These are phyloP conservation scores for Diceros bicornis DNA, from an alignment of 2,797 vertebrate genomes.

Conservation along the genomic window DNA sequence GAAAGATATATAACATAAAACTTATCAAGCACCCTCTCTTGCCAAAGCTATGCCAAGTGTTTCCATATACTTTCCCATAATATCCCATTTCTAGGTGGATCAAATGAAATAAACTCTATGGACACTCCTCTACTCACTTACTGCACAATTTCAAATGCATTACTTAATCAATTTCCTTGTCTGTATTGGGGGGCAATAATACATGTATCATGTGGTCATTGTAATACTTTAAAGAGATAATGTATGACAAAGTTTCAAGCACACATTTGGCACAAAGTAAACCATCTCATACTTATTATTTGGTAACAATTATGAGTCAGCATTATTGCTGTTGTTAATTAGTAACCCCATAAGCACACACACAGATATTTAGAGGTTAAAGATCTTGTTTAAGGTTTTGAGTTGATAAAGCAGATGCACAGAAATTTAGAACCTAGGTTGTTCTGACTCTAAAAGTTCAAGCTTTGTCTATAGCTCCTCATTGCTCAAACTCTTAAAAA, in stretches of 20 bases:
- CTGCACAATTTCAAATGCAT: not conserved
- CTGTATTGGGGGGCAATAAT: not conserved
- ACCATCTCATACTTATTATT: not conserved
- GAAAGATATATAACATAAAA: constrained; percentile 85
- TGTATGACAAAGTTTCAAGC: not conserved
- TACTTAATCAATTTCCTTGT: not conserved
- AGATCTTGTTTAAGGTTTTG: not conserved
- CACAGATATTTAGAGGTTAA: not conserved
- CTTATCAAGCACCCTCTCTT: not conserved
- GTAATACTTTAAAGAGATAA: not conserved
- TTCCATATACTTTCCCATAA: not conserved
- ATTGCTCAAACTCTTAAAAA: not conserved
- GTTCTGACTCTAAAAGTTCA: not conserved
- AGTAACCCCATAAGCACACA: not conserved
- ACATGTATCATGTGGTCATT: not conserved
- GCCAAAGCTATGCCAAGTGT: not conserved
- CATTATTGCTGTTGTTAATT: not conserved
- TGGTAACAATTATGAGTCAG: not conserved
- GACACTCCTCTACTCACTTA: not conserved
- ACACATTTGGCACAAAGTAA: not conserved
- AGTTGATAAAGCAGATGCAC: not conserved
- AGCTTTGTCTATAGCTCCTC: not conserved
- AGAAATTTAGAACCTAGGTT: not conserved
- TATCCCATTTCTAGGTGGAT: not conserved
- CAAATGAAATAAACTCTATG: not conserved